Percentiles rank a stretch among this genome's conserved stretches.
Evolutionary conservation across 2,113 vertebrate species (phyloP).

Genomic region (Cisticola juncidis): DNA sequence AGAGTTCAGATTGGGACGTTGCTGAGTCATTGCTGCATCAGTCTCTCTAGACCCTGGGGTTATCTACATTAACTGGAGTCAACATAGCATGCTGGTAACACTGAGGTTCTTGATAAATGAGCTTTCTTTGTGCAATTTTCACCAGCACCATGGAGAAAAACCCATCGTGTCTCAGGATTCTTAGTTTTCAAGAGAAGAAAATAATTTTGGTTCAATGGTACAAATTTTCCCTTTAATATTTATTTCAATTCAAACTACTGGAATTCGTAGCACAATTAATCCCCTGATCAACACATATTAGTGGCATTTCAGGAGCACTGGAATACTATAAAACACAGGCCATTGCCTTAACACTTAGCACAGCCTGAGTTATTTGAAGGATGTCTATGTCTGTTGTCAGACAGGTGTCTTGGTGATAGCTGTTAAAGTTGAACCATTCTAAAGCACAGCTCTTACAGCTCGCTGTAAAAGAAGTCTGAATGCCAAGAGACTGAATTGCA

Average conservation of each 20-base stretch:
- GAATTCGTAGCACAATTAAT: background rate
- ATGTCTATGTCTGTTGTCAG: background rate
- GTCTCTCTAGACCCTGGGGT: background rate
- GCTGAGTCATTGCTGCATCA: background rate
- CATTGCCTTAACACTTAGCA: accelerated
- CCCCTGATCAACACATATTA: background rate
- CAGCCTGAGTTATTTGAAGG: background rate
- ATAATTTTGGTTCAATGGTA: background rate
- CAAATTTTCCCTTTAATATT: background rate
- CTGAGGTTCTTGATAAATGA: background rate
- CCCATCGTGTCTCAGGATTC: accelerated
- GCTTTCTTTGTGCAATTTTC: background rate
- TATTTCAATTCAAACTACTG: background rate
- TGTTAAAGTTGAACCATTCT: background rate
- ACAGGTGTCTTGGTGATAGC: background rate
- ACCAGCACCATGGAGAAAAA: background rate
- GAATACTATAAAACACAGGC: background rate
- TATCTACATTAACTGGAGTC: background rate
- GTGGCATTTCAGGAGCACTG: background rate
- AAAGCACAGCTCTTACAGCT: background rate
- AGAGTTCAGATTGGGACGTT: background rate
- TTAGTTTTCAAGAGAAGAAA: background rate
- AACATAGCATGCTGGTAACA: background rate
- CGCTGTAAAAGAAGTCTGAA: background rate
- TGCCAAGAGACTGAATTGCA: background rate